These are phyloP conservation scores for Plutomurus gul DNA, from an alignment of 1,140 invertebrate species.

Conservation along the genomic window DNA sequence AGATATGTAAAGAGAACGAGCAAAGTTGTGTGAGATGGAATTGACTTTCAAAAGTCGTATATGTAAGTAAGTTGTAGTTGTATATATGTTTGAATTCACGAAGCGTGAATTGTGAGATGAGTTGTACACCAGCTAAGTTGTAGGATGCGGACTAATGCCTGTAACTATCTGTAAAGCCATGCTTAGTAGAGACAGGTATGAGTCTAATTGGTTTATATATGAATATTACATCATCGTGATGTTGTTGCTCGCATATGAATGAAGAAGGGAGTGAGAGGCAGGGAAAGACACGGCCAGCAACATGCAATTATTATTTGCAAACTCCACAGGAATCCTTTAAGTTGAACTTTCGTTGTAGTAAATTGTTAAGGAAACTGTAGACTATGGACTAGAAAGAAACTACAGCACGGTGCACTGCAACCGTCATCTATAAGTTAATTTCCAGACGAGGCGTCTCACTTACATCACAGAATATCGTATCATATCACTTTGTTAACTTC, in stretches of 20 bases:
- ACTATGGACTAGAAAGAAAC: not conserved
- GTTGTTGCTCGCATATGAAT: constrained; percentile 21
- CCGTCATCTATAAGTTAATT: constrained; percentile 27
- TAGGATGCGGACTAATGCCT: not conserved
- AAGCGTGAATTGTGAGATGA: constrained; percentile 11
- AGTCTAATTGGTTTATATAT: constrained; percentile 30
- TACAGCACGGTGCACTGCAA: not conserved
- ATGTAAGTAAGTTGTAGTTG: not conserved
- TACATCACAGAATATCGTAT: not conserved
- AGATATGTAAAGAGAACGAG: too few relatives aligned
- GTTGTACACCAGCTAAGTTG: constrained; percentile 11
- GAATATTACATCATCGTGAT: constrained; percentile 23
- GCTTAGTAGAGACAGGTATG: not conserved
- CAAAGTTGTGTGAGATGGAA: too few relatives aligned
- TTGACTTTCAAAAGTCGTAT: too few relatives aligned
- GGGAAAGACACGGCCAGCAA: constrained; percentile 12
- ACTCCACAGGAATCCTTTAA: constrained; percentile 23
- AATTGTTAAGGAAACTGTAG: too few relatives aligned
- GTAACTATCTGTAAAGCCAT: constrained; percentile 24
- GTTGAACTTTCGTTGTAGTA: not conserved
- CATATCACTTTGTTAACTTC: not conserved
- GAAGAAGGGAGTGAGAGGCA: constrained; percentile 5
- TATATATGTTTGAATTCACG: not conserved
- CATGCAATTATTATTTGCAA: constrained; percentile 27
- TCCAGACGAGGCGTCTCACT: constrained; percentile 11